Conservation (phyloP, 2,888 invertebrate genomes). For the Callyntrura sp. region DNA sequence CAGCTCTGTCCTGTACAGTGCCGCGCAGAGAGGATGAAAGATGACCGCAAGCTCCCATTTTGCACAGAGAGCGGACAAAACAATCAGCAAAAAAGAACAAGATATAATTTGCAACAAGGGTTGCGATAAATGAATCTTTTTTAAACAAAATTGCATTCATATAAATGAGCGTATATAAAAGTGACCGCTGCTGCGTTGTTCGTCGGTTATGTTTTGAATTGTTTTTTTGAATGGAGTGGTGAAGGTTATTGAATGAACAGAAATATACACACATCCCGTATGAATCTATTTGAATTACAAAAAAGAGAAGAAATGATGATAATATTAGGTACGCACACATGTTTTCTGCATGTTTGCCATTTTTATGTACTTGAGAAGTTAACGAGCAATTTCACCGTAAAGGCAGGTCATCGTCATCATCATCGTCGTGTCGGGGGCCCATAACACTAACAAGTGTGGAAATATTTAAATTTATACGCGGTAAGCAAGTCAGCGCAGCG, state of each 20-base stretch:
- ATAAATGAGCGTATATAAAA: not conserved
- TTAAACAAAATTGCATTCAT: not conserved
- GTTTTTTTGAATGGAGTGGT: too few species aligned
- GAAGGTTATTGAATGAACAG: not conserved
- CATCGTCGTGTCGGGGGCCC: too few species aligned
- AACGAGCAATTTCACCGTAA: not conserved
- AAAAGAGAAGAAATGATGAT: not conserved
- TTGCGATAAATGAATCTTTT: not conserved
- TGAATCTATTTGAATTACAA: too few species aligned
- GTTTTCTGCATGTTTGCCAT: constrained; percentile 27
- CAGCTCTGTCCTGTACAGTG: not conserved
- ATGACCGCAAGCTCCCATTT: too few species aligned
- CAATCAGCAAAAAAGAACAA: not conserved
- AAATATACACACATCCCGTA: not conserved
- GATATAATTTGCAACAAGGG: not conserved
- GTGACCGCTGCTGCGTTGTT: not conserved
- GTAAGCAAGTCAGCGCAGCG: too few species aligned
- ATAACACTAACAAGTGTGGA: too few species aligned
- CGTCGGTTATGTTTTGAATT: not conserved
- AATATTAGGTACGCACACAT: too few species aligned
- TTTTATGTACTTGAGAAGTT: not conserved
- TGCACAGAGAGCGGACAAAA: too few species aligned
- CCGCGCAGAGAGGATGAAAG: not conserved
- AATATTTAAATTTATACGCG: too few species aligned
- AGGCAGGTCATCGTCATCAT: not conserved